Percentiles rank a stretch among this genome's conserved stretches.
These are phyloP conservation scores for Eucidaris tribuloides DNA, from an alignment of 35 echinoderm and acorn worm species.

Conservation along the genomic window DNA sequence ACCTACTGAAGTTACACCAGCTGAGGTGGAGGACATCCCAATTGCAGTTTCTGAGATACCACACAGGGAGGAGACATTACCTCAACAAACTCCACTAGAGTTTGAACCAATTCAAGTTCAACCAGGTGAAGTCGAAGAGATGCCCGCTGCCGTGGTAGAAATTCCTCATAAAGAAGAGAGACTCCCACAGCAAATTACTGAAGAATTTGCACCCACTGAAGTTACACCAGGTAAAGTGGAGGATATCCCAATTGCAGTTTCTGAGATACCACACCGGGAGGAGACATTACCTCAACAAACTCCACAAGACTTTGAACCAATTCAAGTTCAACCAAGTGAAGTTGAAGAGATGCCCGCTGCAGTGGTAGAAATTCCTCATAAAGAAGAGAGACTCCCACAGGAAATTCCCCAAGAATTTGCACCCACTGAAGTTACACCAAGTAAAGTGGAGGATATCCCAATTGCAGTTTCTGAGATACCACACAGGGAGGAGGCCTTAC, in stretches of 20 bases:
- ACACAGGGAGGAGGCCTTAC: slow-evolving; percentile 27
- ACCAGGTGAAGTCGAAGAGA: background rate
- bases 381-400: slow-evolving; percentile 2
- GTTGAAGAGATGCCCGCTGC: slow-evolving; percentile 22
- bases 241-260: background rate
- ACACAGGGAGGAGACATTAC: background rate
- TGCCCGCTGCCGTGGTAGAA: background rate
- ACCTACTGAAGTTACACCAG: background rate
- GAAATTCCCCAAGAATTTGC: background rate
- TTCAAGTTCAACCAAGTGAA: background rate
- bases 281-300: background rate
- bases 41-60: background rate
- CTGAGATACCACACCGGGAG: background rate
- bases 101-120: background rate
- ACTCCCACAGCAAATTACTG: background rate
- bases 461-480: slow-evolving; percentile 1
- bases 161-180: slow-evolving; percentile 9
- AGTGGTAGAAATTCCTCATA: slow-evolving; percentile 22
- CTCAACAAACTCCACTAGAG: background rate
- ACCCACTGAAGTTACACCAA: background rate
- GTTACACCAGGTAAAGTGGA: slow-evolving; percentile 4
- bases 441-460: slow-evolving; percentile 21
- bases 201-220: slow-evolving; percentile 8
- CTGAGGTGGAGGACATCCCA: background rate
- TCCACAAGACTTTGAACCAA: slow-evolving; percentile 1